Conservation (phyloP, 2,888 invertebrate species). For the Erebia ligea region DNA sequence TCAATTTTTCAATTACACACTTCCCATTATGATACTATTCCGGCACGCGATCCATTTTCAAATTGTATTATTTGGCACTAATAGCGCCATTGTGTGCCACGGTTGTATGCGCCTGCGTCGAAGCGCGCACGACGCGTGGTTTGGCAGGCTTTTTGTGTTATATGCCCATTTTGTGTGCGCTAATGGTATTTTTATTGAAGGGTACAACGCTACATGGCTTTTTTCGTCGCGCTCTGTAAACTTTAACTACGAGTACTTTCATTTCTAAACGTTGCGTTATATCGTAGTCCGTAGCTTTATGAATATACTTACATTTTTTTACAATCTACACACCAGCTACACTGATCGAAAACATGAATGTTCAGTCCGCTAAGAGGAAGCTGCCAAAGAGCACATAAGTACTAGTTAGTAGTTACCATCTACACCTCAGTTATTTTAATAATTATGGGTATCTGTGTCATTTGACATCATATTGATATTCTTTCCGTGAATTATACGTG, state of each 20-base stretch:
- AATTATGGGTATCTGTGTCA: no score
- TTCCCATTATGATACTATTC: slow-evolving; percentile 23
- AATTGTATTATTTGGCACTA: slow-evolving; percentile 28
- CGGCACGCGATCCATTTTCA: slow-evolving; percentile 34
- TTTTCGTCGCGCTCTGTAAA: slow-evolving; percentile 9
- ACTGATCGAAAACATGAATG: no score
- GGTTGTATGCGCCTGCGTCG: slow-evolving; percentile 61
- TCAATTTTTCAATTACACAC: slow-evolving; percentile 1
- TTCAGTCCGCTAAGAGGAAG: no score
- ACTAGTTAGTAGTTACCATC: no score
- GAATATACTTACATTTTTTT: no score
- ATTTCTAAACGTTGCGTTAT: no score
- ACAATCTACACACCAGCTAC: no score
- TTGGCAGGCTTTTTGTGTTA: slow-evolving; percentile 3
- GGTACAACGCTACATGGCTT: neutral
- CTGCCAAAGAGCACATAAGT: no score
- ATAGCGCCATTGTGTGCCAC: slow-evolving; percentile 41
- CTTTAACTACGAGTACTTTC: neutral
- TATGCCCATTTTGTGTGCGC: slow-evolving; percentile 12
- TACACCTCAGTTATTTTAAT: no score
- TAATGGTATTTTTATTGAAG: slow-evolving; percentile 17
- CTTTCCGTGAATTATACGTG: neutral
- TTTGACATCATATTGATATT: no score
- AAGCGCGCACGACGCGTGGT: slow-evolving; percentile 15
- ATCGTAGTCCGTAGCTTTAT: no score